Base-by-base conservation (phyloP, 2,113 vertebrate species). In the Sapayoa aenigma region DNA sequence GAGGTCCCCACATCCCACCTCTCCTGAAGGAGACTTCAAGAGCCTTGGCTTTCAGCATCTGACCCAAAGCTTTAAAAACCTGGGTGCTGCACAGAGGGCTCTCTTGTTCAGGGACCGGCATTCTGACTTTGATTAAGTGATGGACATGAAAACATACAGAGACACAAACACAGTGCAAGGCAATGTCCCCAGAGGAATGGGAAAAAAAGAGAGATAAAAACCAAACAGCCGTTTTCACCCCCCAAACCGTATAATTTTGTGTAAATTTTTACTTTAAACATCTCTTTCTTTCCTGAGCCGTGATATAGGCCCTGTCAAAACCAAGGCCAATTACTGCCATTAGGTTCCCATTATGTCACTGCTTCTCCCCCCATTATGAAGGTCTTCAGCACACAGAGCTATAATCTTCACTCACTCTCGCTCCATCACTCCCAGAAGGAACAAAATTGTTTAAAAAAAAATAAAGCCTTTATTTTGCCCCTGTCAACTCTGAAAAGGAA, bases 231-330 rank as follows among this genome's bases (percentile, higher is more conserved):
- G 95, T 97, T 99, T 98, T 99, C 98, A 98, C 98, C 98, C 98
- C 97, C 97, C 97, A 98, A 98, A 98, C 94, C 98, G 97, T 98
- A 98, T 99, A 99, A 99, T 99, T 99, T 99, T 99, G 99, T 99
- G 99, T 99, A 99, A 99, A 99, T 99, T 98, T 99, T 98, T 98
- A 98, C 98, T 99, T 98, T 98, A 98, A 99, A 99, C 98, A 98
- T 98, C 98, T 98, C 98, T 98, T 98, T 98, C 98, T 98, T 98
- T 98, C 98, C 98, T 98, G 99, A 98, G 98, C 98, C 93, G 99
- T 99, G 99, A 99, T 99, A 99, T 98, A 98, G 98, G 98, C 96
- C 98, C 99, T 99, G 99, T 99, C 99, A 99, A 99, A 99, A 98
- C 98, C 98, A 98, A 98, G 97, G 96, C 98, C 99, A 99, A 99